A percentile compares a stretch with the other conserved stretches of the same genome.
Evolutionary conservation across 2,113 vertebrate genomes (phyloP).

Genomic region (Ploceus nigricollis): DNA sequence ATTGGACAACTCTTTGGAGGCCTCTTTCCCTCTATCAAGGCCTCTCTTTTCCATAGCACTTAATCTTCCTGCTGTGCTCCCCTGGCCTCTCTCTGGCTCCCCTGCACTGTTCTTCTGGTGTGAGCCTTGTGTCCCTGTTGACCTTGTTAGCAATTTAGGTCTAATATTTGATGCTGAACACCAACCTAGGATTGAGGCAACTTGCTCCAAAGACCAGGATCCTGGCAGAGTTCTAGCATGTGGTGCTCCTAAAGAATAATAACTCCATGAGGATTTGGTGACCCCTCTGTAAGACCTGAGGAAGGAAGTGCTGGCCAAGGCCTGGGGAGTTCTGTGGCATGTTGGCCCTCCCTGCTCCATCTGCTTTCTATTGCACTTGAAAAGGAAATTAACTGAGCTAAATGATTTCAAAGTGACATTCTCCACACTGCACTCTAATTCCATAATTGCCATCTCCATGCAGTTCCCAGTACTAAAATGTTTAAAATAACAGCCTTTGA

Average conservation of each 20-base stretch:
- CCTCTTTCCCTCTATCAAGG: background rate
- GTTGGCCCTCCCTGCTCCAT: slow-evolving; percentile 44
- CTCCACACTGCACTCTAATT: slow-evolving; percentile 47
- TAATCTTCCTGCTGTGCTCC: background rate
- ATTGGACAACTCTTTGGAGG: slow-evolving; percentile 1
- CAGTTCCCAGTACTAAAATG: slow-evolving; percentile 15
- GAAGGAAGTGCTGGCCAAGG: background rate
- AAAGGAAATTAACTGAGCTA: slow-evolving; percentile 47
- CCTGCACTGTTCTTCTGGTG: background rate
- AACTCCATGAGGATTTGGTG: background rate
- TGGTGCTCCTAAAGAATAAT: slow-evolving; percentile 6
- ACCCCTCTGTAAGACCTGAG: slow-evolving; percentile 1
- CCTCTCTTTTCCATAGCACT: background rate
- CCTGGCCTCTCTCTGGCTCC: background rate
- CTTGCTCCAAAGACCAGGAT: background rate
- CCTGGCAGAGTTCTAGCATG: background rate
- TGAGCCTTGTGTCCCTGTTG: background rate
- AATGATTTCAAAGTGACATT: slow-evolving; percentile 60
- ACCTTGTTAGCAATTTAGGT: background rate
- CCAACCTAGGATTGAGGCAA: background rate
- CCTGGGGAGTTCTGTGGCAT: slow-evolving; percentile 32
- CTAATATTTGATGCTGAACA: background rate
- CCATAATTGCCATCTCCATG: slow-evolving; percentile 30
- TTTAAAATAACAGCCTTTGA: slow-evolving; percentile 34
- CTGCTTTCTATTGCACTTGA: slow-evolving; percentile 57